Conservation (phyloP, 1,140 invertebrate species). For the Drosophila yakuba region DNA sequence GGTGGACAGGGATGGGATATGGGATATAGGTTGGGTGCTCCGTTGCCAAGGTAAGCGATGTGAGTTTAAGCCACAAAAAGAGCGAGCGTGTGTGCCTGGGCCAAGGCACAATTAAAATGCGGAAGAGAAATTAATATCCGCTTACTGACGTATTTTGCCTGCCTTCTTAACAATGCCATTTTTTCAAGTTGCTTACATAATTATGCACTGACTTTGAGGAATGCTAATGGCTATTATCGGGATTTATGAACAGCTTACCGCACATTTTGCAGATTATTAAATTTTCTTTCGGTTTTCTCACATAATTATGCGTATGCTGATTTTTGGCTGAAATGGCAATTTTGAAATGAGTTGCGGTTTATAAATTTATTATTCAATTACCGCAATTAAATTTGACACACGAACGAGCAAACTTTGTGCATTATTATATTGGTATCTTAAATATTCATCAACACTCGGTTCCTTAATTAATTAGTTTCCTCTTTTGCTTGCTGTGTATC, state of each 20-base stretch:
- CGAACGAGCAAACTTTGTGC: constrained; percentile 7
- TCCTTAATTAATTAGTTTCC: constrained; percentile 61
- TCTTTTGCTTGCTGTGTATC: constrained; percentile 44
- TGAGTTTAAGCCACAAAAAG: constrained; percentile 42
- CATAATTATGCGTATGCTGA: constrained; percentile 1
- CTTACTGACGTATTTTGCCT: constrained; percentile 46
- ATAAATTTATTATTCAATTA: constrained; percentile 44
- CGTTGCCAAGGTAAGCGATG: constrained; percentile 60
- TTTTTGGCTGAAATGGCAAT: not conserved
- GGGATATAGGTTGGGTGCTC: not conserved
- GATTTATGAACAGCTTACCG: constrained; percentile 41
- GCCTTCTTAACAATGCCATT: constrained; percentile 23
- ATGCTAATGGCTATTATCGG: constrained; percentile 43
- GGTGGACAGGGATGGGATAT: too few relatives aligned
- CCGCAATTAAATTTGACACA: constrained; percentile 21
- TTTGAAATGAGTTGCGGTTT: not conserved
- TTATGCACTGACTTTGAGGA: constrained; percentile 43
- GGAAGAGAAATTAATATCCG: constrained; percentile 59
- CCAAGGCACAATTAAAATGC: constrained; percentile 56
- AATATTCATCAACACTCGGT: constrained; percentile 37
- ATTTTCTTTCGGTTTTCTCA: not conserved
- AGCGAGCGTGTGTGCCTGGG: constrained; percentile 1
- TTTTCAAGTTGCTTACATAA: constrained; percentile 52
- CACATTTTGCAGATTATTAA: constrained; percentile 34
- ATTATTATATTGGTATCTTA: constrained; percentile 33